phyloP scores from a whole-genome alignment of 2,888 invertebrate genomes.

The Lepetodrilus schrolli region DNA sequence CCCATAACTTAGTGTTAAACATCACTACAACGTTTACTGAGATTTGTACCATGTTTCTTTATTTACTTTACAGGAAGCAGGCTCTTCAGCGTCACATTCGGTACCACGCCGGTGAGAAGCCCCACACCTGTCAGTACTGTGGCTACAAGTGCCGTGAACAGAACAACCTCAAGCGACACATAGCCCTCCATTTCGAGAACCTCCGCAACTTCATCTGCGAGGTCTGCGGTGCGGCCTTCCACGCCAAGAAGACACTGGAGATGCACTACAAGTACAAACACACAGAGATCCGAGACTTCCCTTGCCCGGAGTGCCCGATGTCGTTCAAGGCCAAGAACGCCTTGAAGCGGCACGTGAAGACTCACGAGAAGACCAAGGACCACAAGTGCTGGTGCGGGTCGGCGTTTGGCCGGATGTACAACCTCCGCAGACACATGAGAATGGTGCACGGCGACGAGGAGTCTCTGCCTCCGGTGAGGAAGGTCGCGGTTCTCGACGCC shows the following conservation, averaged over 20 bases:
- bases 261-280: constrained; percentile 74
- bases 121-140: constrained; percentile 70
- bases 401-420: constrained; percentile 59
- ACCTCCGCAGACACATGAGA: constrained; percentile 61
- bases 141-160: constrained; percentile 69
- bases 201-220: constrained; percentile 74
- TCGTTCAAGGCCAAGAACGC: constrained; percentile 63
- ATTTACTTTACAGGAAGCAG: constrained; percentile 56
- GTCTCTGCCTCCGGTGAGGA: constrained; percentile 54
- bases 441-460: constrained; percentile 58
- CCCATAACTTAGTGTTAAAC: no score
- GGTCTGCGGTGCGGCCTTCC: constrained; percentile 74
- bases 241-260: constrained; percentile 72
- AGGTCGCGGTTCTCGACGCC: constrained; percentile 54
- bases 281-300: constrained; percentile 65
- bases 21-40: no score
- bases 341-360: constrained; percentile 52
- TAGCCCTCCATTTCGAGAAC: constrained; percentile 67
- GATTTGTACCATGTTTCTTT: no score
- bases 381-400: constrained; percentile 60
- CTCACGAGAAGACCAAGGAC: constrained; percentile 53
- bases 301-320: constrained; percentile 65
- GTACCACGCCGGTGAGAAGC: constrained; percentile 62
- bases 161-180: constrained; percentile 72
- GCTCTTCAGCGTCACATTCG: constrained; percentile 66